These are phyloP conservation scores for Hippasteria phrygiana DNA, from an alignment of 53 echinoderm and acorn worm genomes.

Conservation along the genomic window DNA sequence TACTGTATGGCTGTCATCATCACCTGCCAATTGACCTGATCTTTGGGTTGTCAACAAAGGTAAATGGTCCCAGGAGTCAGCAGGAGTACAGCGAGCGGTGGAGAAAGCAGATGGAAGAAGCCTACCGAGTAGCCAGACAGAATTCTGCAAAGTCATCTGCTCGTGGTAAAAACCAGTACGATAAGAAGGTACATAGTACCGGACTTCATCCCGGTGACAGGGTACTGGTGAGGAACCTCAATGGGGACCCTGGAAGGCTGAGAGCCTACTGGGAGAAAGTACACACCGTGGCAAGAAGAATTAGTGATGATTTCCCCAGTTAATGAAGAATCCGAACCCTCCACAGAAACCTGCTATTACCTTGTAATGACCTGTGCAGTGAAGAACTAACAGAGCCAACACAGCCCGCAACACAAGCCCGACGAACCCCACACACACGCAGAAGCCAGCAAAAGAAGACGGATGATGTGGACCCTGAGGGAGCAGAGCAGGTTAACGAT, in stretches of 20 bases:
- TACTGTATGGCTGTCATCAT: too few relatives aligned
- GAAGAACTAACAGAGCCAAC: too few relatives aligned
- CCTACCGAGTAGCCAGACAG: background rate
- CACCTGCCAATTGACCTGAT: too few relatives aligned
- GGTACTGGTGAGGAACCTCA: conserved; percentile 23
- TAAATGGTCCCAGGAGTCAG: background rate
- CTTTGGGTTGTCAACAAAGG: background rate
- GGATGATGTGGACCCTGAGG: too few relatives aligned
- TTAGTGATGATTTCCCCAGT: conserved; percentile 16
- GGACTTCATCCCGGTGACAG: conserved; percentile 16
- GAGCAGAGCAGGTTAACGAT: too few relatives aligned
- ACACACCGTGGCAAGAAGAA: conserved; percentile 27
- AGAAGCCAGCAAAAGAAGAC: too few relatives aligned
- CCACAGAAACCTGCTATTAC: conserved; percentile 41
- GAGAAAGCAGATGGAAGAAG: conserved; percentile 35
- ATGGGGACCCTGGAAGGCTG: conserved; percentile 13
- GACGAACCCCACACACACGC: too few relatives aligned
- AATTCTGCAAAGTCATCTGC: background rate
- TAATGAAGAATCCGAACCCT: conserved; percentile 36
- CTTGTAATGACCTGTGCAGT: conserved; percentile 15
- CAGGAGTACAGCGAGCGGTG: background rate
- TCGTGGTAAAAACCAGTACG: conserved; percentile 16
- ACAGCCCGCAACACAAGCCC: too few relatives aligned
- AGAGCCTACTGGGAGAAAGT: conserved; percentile 47
- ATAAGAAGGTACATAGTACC: background rate